Conservation (phyloP, 1,140 invertebrate genomes). For the Drosophila tsacasi region DNA sequence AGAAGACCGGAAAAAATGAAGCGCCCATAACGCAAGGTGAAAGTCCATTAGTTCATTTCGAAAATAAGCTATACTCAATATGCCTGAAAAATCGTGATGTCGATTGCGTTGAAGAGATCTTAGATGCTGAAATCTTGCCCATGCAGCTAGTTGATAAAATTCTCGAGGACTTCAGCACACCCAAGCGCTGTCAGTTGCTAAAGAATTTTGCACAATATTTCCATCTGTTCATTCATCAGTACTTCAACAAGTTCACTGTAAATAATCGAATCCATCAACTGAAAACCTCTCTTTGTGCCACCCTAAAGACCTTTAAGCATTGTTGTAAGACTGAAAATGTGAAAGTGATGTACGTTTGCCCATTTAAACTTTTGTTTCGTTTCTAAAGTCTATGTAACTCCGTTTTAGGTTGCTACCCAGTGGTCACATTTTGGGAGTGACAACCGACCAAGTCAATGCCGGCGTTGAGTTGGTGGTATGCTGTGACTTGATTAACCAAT, state of each 20-base stretch:
- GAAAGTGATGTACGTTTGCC: conserved; percentile 28
- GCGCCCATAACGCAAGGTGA: background rate
- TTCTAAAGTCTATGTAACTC: background rate
- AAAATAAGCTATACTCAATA: conserved; percentile 21
- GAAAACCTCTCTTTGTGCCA: conserved; percentile 32
- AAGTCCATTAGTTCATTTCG: conserved; percentile 34
- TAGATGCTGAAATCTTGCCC: background rate
- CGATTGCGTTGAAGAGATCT: conserved; percentile 11
- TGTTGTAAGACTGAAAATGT: conserved; percentile 26
- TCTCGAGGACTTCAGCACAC: conserved; percentile 26
- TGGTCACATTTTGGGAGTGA: conserved; percentile 25
- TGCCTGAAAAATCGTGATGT: conserved; percentile 13
- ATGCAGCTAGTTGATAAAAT: background rate
- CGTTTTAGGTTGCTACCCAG: conserved; percentile 13
- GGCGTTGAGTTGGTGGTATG: conserved; percentile 37
- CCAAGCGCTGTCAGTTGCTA: conserved; percentile 35
- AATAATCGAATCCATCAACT: conserved; percentile 19
- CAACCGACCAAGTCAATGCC: conserved; percentile 3
- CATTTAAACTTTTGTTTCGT: too few species aligned
- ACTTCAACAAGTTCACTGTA: conserved; percentile 16
- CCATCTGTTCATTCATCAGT: conserved; percentile 40
- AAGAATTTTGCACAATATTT: conserved; percentile 17
- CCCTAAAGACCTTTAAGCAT: conserved; percentile 22
- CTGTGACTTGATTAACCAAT: background rate
- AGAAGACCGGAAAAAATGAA: background rate